A percentile compares a stretch with the other conserved stretches of the same genome.
phyloP scores from a whole-genome alignment of 2,888 invertebrate species.

The Nomada fucata region DNA sequence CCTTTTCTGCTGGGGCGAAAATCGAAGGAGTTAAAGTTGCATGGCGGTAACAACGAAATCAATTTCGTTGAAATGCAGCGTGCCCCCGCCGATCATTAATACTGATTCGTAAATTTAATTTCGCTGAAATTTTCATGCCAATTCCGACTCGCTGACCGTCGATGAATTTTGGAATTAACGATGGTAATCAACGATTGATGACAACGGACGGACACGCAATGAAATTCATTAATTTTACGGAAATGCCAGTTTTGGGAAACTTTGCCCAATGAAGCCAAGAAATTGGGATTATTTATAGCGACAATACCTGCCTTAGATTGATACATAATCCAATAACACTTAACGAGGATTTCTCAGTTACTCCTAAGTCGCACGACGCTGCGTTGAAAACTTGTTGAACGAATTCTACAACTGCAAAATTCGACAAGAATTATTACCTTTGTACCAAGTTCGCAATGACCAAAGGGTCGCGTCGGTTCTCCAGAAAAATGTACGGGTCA shows the following conservation, averaged over 20 bases:
- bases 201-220: too few relatives aligned
- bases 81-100: neutral
- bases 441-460: neutral
- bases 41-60: neutral
- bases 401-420: too few relatives aligned
- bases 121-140: slow-evolving; percentile 8
- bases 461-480: neutral
- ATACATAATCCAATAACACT: too few relatives aligned
- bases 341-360: too few relatives aligned
- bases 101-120: slow-evolving; percentile 24
- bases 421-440: neutral
- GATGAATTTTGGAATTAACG: neutral
- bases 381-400: too few relatives aligned
- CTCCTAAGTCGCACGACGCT: too few relatives aligned
- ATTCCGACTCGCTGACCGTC: neutral
- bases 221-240: too few relatives aligned
- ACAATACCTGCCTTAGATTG: too few relatives aligned
- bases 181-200: neutral
- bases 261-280: too few relatives aligned
- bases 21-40: neutral
- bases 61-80: neutral
- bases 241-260: neutral
- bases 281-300: too few relatives aligned
- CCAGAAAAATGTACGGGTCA: neutral
- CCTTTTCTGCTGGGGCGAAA: neutral